Percentiles rank a stretch among this genome's conserved stretches.
These are phyloP conservation scores for Microplitis deprimator DNA, from an alignment of 2,888 invertebrate genomes.

Conservation along the genomic window DNA sequence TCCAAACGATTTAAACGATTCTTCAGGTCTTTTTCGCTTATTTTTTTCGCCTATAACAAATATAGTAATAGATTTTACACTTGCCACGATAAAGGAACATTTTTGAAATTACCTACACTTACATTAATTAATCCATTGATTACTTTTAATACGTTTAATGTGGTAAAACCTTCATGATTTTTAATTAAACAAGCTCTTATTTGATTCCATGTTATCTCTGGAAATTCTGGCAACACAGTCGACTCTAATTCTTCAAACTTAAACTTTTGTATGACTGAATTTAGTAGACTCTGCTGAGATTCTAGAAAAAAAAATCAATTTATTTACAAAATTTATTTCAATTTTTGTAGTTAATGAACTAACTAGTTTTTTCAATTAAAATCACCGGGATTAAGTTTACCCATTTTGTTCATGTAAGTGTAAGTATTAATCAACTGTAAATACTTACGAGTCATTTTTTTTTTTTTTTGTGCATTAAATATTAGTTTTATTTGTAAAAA, in stretches of 20 bases:
- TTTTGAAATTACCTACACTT: conserved; percentile 44
- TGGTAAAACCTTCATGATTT: conserved; percentile 56
- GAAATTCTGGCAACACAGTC: conserved; percentile 59
- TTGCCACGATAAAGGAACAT: background rate
- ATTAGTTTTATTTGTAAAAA: too few relatives aligned
- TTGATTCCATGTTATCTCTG: conserved; percentile 60
- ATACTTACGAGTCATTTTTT: too few relatives aligned
- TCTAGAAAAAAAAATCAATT: background rate
- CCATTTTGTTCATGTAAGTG: too few relatives aligned
- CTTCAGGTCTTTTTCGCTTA: conserved; percentile 50
- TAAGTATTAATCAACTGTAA: too few relatives aligned
- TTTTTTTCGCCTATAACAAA: conserved; percentile 51
- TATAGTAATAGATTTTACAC: conserved; percentile 11
- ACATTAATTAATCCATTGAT: conserved; percentile 56
- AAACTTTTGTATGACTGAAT: conserved; percentile 54
- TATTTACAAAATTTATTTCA: too few relatives aligned
- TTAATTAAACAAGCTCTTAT: conserved; percentile 56
- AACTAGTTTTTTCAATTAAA: too few relatives aligned
- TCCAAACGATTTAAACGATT: conserved; percentile 56
- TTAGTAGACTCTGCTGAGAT: background rate
- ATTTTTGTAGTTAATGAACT: too few relatives aligned
- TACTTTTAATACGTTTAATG: conserved; percentile 49
- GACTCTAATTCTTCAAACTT: conserved; percentile 63
- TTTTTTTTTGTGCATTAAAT: too few relatives aligned
- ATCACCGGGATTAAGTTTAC: too few relatives aligned